Conservation (phyloP, 1,140 invertebrate species). For the Scaptodrosophila lebanonensis region DNA sequence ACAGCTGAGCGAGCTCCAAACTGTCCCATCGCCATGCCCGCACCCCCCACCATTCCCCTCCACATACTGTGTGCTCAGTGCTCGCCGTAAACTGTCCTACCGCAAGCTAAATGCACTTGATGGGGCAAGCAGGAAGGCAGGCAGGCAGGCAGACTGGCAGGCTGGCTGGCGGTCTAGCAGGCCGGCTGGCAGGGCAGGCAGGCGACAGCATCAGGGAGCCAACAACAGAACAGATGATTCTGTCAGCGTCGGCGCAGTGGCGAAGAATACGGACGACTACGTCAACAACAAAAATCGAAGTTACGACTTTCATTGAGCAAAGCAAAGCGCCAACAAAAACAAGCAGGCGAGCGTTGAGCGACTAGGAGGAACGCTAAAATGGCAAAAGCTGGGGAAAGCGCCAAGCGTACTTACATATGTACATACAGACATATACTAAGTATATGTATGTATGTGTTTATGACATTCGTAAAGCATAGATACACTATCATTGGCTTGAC, state of each 20-base stretch:
- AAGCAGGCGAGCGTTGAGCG: no score
- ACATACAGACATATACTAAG: no score
- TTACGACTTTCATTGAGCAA: constrained; percentile 69
- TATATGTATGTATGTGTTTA: no score
- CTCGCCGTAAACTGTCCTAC: constrained; percentile 50
- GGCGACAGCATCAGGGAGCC: constrained; percentile 20
- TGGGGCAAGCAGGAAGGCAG: constrained; percentile 29
- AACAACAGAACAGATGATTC: constrained; percentile 63
- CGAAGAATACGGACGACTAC: constrained; percentile 36
- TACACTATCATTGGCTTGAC: constrained; percentile 59
- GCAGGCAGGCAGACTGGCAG: constrained; percentile 2
- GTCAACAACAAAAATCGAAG: constrained; percentile 61
- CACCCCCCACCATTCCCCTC: constrained; percentile 1
- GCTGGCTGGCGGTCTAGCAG: constrained; percentile 11
- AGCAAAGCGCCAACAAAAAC: constrained; percentile 23
- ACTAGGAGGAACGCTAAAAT: no score
- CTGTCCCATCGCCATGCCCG: constrained; percentile 7
- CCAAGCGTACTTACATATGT: constrained; percentile 15
- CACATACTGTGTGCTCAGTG: background rate
- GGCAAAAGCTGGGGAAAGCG: constrained; percentile 47
- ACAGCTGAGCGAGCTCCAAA: constrained; percentile 45
- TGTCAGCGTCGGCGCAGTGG: constrained; percentile 41
- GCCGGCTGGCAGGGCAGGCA: constrained; percentile 6
- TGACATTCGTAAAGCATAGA: no score
- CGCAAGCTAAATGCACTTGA: constrained; percentile 70